phyloP scores from a whole-genome alignment of 2,797 vertebrate species.

The Schizopygopsis malacanthus region DNA sequence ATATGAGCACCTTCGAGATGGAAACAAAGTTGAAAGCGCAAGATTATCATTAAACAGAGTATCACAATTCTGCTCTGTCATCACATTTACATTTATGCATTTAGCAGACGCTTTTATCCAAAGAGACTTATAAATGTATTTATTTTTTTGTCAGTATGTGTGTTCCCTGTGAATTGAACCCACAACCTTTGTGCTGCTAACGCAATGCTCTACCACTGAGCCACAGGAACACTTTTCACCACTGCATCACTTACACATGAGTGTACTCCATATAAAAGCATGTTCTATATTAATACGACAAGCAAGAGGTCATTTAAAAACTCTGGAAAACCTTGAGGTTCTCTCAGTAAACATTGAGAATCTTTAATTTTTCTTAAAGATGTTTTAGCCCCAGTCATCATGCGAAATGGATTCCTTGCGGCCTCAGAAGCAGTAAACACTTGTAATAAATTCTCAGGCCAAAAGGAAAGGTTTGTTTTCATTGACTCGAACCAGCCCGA shows the following conservation, averaged over 20 bases:
- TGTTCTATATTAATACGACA: not conserved
- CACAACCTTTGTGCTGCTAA: no score
- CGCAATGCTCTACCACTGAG: no score
- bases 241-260: not conserved
- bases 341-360: not conserved
- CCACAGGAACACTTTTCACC: not conserved
- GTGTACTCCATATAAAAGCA: not conserved
- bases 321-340: not conserved
- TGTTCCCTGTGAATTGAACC: no score
- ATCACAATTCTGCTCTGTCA: not conserved
- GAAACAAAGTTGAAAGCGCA: not conserved
- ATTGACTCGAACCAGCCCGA: not conserved
- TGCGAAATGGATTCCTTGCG: not conserved
- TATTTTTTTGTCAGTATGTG: no score
- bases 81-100: no score
- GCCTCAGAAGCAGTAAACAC: not conserved
- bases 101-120: no score
- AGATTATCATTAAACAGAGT: not conserved
- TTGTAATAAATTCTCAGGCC: not conserved
- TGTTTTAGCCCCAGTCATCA: not conserved
- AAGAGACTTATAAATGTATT: no score
- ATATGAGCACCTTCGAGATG: conserved; percentile 79
- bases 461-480: conserved; percentile 12
- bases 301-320: not conserved
- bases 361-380: not conserved